Conservation (phyloP, 2,888 invertebrate species). For the Rhamphomyia laevipes region DNA sequence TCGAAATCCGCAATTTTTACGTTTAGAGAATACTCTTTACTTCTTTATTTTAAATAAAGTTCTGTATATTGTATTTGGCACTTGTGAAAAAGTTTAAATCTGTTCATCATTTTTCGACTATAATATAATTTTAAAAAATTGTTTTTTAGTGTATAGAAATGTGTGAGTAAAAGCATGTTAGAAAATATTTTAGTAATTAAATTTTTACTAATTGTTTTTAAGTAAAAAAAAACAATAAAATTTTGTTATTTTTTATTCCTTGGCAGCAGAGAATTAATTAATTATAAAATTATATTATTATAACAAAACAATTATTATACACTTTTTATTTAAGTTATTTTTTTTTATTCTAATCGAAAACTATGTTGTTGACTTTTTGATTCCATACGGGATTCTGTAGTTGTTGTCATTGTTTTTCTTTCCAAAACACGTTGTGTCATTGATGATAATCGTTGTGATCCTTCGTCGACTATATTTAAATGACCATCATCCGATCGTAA, state of each 20-base stretch:
- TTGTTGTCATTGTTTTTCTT: slow-evolving; percentile 35
- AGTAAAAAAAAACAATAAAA: not conserved
- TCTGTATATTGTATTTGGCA: too few relatives aligned
- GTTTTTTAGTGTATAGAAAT: too few relatives aligned
- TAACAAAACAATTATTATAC: not conserved
- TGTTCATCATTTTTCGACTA: too few relatives aligned
- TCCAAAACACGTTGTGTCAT: slow-evolving; percentile 38
- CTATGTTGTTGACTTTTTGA: slow-evolving; percentile 36
- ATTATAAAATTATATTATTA: too few relatives aligned
- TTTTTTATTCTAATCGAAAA: slow-evolving; percentile 32
- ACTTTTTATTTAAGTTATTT: not conserved
- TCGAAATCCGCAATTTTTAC: too few relatives aligned
- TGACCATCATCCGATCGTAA: slow-evolving; percentile 30
- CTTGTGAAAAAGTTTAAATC: too few relatives aligned
- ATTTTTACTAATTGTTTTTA: not conserved
- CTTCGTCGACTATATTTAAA: slow-evolving; percentile 32
- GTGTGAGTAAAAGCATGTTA: too few relatives aligned
- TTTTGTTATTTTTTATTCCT: not conserved
- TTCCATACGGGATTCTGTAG: slow-evolving; percentile 34
- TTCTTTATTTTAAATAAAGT: too few relatives aligned
- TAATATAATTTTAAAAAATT: too few relatives aligned
- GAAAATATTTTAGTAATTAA: not conserved
- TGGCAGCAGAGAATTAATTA: not conserved
- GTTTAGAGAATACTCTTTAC: too few relatives aligned
- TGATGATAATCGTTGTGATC: slow-evolving; percentile 33